phyloP scores from a whole-genome alignment of 1,140 invertebrate genomes.

The Frieseomelitta varia region DNA sequence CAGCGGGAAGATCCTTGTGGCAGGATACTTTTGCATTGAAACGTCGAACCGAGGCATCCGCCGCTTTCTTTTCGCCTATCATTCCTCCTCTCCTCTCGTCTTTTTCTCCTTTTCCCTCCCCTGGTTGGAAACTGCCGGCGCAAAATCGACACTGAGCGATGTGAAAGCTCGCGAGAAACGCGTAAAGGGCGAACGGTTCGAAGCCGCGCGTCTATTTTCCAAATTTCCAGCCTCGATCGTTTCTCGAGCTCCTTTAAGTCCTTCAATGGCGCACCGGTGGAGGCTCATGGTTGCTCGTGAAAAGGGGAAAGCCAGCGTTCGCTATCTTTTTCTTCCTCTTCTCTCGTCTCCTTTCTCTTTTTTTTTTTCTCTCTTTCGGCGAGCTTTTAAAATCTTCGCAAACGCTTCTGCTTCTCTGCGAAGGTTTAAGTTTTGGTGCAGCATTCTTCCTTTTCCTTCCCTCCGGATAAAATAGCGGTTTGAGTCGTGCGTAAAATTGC shows the following conservation, averaged over 20 bases:
- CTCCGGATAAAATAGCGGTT: neutral
- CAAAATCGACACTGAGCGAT: slow-evolving; percentile 61
- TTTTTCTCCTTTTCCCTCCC: neutral
- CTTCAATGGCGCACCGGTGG: neutral
- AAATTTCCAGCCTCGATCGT: slow-evolving; percentile 7
- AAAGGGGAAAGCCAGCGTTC: neutral
- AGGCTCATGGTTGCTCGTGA: neutral
- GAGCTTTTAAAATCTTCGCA: neutral
- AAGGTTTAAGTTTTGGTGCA: neutral
- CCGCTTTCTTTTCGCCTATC: neutral
- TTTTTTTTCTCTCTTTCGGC: neutral
- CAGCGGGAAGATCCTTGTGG: slow-evolving; percentile 53
- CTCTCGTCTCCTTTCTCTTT: neutral
- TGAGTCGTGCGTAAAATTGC: too few species aligned
- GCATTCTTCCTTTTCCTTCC: accelerated
- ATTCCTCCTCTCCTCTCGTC: neutral
- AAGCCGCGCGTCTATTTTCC: slow-evolving; percentile 6
- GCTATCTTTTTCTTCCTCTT: neutral
- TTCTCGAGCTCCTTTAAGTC: neutral
- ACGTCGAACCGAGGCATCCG: slow-evolving; percentile 44
- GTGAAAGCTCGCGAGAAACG: slow-evolving; percentile 22
- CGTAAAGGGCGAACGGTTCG: slow-evolving; percentile 21
- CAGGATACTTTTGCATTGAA: slow-evolving; percentile 66
- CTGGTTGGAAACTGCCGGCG: neutral
- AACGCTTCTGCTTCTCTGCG: neutral